Base-by-base conservation (phyloP, 1,140 invertebrate species). In the Augochlora pura region DNA sequence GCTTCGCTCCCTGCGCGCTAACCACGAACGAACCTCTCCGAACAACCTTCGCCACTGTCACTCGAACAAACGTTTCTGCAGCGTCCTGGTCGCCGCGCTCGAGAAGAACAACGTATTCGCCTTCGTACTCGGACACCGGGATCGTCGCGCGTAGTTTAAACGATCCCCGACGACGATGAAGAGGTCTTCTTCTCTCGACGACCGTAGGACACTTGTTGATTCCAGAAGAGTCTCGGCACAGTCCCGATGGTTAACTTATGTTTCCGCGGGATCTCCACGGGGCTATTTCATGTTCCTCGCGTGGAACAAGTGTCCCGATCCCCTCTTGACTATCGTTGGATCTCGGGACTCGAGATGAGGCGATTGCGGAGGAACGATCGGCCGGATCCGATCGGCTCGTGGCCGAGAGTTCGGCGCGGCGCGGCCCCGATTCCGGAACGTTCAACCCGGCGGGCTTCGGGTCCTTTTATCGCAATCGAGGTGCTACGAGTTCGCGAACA, bases 291-390 rank as follows among this genome's bases (percentile, higher is more conserved):
- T 65, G 63, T 42, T 65, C 63, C 63, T 1, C 23, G 38, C 32
- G 18, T 16, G 32, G 64, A 66, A 46, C 64, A 66, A 66, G 64
- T 66, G 64, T 66, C 39, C 39, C n/a, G 10, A 46, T 49, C 64
- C 39, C 2, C 14, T n/a, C n/a, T n/a, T n/a, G 64, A 10, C 25
- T 66, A 66, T 66, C 64, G 64, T 8, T 0, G 23, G 42, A 66
- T 66, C 64, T 66, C 23, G 64, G 64, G n/a, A 16, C 42, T 12
- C 64, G n/a, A 46, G 64, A 66, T 46, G 64, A 32, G 64, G 0
- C 14, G 64, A 66, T 66, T 25, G 64, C 63, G 4, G 8, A 14
- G 12, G 32, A n/a, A 46, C n/a, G n/a, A n/a, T 12, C 10, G n/a
- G 10, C 18, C 23, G 39, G 39, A 66, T 46, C 38, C 42, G 39